phyloP scores from a whole-genome alignment of 2,113 vertebrate genomes.

The Smithornis capensis region DNA sequence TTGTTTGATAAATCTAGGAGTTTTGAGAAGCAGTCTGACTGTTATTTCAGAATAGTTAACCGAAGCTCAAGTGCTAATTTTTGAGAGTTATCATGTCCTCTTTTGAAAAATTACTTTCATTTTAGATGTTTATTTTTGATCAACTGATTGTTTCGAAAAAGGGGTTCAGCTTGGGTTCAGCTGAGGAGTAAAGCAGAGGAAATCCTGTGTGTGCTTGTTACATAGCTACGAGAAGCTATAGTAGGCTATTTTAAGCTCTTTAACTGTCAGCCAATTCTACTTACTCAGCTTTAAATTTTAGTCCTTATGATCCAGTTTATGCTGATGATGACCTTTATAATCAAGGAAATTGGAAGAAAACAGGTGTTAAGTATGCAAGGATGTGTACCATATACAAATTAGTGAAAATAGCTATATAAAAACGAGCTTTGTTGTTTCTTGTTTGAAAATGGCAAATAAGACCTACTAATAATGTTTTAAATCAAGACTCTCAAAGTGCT shows the following conservation, averaged over 20 bases:
- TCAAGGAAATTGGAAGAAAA: not conserved
- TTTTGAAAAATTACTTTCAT: slow-evolving; percentile 23
- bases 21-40: not conserved
- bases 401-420: not conserved
- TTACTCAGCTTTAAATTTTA: not conserved
- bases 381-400: not conserved
- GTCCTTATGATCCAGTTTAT: not conserved
- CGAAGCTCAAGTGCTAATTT: not conserved
- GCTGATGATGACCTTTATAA: not conserved
- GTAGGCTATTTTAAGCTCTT: not conserved
- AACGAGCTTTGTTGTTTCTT: not conserved
- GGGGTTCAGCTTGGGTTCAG: not conserved
- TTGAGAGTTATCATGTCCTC: not conserved
- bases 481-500: not conserved
- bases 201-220: not conserved
- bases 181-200: not conserved
- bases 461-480: not conserved
- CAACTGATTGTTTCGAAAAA: not conserved
- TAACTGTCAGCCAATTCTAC: not conserved
- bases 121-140: slow-evolving; percentile 5
- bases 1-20: not conserved
- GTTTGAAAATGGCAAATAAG: not conserved
- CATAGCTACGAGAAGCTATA: not conserved
- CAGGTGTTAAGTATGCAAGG: not conserved
- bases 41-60: not conserved